Conservation (phyloP, 2,113 vertebrate genomes). For the Steatornis caripensis region DNA sequence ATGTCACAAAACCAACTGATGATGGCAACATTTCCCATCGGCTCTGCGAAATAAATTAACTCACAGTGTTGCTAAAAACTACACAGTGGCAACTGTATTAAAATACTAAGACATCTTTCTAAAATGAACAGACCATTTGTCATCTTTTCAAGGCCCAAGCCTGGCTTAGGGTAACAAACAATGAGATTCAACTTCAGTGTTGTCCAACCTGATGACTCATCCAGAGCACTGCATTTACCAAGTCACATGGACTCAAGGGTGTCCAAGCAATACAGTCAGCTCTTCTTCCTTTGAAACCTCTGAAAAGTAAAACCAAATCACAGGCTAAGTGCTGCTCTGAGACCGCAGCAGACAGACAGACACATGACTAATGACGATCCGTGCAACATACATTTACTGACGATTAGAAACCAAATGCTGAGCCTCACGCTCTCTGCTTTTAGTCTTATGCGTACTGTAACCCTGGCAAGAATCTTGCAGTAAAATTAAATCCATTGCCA, state of each 20-base stretch:
- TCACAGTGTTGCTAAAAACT: not conserved
- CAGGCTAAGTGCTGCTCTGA: not conserved
- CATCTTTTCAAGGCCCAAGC: not conserved
- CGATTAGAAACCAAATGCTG: not conserved
- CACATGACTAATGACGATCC: not conserved
- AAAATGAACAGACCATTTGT: not conserved
- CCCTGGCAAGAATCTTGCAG: not conserved
- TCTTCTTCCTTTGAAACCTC: slow-evolving; percentile 8
- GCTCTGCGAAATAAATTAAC: not conserved
- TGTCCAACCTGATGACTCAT: slow-evolving; percentile 38
- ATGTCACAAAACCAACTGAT: not conserved
- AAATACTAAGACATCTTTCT: not conserved
- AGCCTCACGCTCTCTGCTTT: not conserved
- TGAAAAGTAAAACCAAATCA: not conserved
- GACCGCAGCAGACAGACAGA: not conserved
- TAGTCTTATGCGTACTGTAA: not conserved
- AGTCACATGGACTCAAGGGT: not conserved
- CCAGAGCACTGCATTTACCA: not conserved
- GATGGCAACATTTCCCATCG: not conserved
- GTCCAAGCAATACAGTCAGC: slow-evolving; percentile 35
- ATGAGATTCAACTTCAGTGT: not conserved
- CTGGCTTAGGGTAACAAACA: not conserved
- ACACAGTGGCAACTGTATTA: not conserved
- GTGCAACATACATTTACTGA: not conserved
- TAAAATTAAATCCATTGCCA: not conserved